Base-by-base conservation (phyloP, 2,888 invertebrate species). In the Epirrhoe alternata region DNA sequence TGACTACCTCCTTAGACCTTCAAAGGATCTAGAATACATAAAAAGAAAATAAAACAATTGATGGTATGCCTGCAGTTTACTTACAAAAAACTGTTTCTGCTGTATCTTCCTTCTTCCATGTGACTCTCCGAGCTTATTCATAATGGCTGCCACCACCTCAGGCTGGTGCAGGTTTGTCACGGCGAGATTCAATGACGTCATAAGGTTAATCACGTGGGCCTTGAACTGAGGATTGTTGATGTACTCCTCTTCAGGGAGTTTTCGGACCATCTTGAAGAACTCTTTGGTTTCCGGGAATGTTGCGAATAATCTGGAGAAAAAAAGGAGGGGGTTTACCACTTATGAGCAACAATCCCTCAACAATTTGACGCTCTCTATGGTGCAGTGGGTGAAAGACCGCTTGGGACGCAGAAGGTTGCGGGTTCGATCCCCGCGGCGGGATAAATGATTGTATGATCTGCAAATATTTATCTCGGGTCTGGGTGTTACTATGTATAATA, bases 141-240 rank as follows among this genome's bases (percentile, higher is more conserved):
- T 91, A 86, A 93, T 86, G 6, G 86, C 92, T 0, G 84, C 86
- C 0, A 92, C 92, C 1, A 93, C 73, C 62, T 91, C 92, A 0
- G 93, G 93, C 69, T 92, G 87, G 74, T 91, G 79, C 10, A 94
- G 81, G 75, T 88, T 88, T 59, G 66, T 80, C 47, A 94, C 85
- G 0, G 92, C 91, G 33, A 84, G 73, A 76, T 90, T 89, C 6
- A 94, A 71, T 10, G 93, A 75, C 1, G 86, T 84, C 90, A 93
- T 93, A 58, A 94, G 78, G 72, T 90, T 93, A 64, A 93, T 87
- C 30, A 92, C 91, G 77, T 94, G 93, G 0, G 92, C 93, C 60
- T 90, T 92, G 77, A 93, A 94, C 76, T 93, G 92, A 1, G 87
- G 81, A 74, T 88, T 92, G n/a, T 75, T 61, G 0, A 79, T 63